Base-by-base conservation (phyloP, 2,113 vertebrate genomes). In the Tursiops truncatus region DNA sequence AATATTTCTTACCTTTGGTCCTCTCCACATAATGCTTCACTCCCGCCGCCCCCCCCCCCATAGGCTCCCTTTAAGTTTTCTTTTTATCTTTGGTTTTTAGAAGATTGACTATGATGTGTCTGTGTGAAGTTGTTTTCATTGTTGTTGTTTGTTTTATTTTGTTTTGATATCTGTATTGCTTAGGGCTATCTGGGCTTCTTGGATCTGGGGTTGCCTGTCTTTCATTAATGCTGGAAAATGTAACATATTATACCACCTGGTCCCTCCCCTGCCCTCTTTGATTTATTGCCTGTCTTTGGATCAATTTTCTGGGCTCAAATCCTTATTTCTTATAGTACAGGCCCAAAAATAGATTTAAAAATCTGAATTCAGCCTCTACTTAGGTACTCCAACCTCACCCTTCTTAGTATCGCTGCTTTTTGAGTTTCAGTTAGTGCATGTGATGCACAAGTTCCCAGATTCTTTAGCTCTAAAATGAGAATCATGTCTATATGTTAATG, bases 1-100 rank as follows among this genome's bases (percentile, higher is more conserved):
- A 14, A 0, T 25, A 13, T 73, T 58, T 65, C 81, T 67, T n/a
- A 41, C 6, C 6, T 53, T 53, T 58, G 7, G 17, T 68, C 36
- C 18, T 91, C 6, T 85, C 31, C 41, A 5, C 20, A 7, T 53
- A 73, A 25, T 47, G 2, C 4, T 56, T 70, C 18, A 65, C 1
- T 10, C n/a, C 50, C 14, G 3, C 47, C n/a, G n/a, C n/a, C n/a
- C 1, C 25, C 17, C 3, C 71, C 6, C 31, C 4, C 11, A 9
- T 53, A 65, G 2, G 5, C 15, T 81, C 23, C 2, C 15, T 71
- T 73, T 38, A 94, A 53, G 9, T n/a, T 21, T 71, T 31, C 47
- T 38, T 58, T 71, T 44, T 44, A 2, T 58, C 58, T 84, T 50
- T 63, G 13, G 3, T 47, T 73, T 71, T 71, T 50, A 60, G 6